A percentile compares a stretch with the other conserved stretches of the same genome.
phyloP scores from a whole-genome alignment of 92 coral and sea anemone species.

The Montipora capitata region DNA sequence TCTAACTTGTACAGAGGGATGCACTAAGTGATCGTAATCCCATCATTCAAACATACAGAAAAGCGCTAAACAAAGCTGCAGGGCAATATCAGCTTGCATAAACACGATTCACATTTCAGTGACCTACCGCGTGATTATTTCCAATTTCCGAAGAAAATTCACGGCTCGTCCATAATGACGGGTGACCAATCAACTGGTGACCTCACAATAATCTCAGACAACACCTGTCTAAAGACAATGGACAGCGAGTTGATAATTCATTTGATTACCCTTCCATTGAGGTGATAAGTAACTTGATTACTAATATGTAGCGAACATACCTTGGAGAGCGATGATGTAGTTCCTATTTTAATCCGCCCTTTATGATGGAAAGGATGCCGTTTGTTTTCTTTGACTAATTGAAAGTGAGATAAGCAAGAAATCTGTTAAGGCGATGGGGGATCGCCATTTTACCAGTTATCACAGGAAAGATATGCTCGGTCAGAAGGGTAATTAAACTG shows the following conservation, averaged over 20 bases:
- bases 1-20: background rate
- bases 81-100: background rate
- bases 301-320: background rate
- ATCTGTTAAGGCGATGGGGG: background rate
- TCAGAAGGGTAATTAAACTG: no score
- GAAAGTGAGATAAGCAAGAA: background rate
- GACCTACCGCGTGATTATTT: conserved; percentile 6
- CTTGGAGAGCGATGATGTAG: background rate
- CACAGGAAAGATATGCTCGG: no score
- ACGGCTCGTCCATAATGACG: background rate
- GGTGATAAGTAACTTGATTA: conserved; percentile 13
- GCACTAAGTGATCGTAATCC: background rate
- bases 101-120: conserved; percentile 35
- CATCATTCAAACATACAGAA: background rate
- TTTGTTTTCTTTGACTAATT: background rate
- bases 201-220: conserved; percentile 22
- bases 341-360: background rate
- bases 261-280: conserved; percentile 26
- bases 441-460: no score
- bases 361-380: background rate
- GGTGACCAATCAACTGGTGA: conserved; percentile 28
- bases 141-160: conserved; percentile 44
- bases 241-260: conserved; percentile 30
- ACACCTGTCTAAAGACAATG: conserved; percentile 44
- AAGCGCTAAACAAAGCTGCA: background rate